phyloP scores from a whole-genome alignment of 2,797 vertebrate species.

The Typhlichthys eigenmanni region DNA sequence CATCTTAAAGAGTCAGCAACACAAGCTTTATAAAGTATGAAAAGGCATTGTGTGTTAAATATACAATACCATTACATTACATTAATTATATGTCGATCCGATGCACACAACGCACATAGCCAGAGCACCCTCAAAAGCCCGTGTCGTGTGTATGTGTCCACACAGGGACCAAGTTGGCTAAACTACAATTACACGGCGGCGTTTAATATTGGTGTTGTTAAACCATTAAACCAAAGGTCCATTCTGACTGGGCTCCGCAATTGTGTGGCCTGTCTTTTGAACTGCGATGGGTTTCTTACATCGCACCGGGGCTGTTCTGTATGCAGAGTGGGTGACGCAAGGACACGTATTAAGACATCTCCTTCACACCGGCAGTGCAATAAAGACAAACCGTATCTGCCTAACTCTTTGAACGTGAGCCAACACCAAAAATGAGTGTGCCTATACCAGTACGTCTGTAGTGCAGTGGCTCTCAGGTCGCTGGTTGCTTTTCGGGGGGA shows the following conservation, averaged over 20 bases:
- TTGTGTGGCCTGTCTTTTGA: neutral
- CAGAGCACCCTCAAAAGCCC: too few species aligned
- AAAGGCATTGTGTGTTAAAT: too few species aligned
- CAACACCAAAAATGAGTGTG: neutral
- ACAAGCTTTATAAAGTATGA: too few species aligned
- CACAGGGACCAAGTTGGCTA: too few species aligned
- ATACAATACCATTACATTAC: too few species aligned
- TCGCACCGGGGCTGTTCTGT: conserved; percentile 18
- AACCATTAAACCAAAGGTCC: neutral
- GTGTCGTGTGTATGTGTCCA: too few species aligned
- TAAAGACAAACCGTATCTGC: neutral
- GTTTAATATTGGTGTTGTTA: conserved; percentile 13
- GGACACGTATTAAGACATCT: too few species aligned
- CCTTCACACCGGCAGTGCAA: neutral
- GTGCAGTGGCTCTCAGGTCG: neutral
- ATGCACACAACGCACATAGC: too few species aligned
- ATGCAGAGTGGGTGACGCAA: neutral
- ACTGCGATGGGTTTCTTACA: neutral
- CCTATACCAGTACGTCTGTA: neutral
- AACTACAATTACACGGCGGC: neutral
- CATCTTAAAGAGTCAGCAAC: conserved; percentile 13
- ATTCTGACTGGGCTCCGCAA: neutral
- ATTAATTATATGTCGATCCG: too few species aligned
- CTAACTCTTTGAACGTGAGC: conserved; percentile 1
- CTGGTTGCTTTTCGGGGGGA: too few species aligned